A percentile compares a stretch with the other conserved stretches of the same genome.
These are phyloP conservation scores for Sciaenops ocellatus DNA, from an alignment of 2,797 vertebrate genomes.

Conservation along the genomic window DNA sequence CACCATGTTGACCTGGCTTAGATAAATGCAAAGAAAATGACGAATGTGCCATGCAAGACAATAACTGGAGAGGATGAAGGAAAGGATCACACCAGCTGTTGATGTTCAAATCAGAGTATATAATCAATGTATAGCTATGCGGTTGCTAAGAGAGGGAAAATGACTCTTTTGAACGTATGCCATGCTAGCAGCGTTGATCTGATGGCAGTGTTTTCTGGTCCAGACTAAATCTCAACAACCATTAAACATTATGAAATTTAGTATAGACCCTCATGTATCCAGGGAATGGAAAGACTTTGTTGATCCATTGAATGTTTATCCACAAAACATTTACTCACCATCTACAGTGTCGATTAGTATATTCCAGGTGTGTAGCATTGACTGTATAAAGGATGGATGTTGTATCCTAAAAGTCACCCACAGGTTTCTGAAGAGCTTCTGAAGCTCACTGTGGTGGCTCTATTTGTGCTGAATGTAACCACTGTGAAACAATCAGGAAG, in stretches of 20 bases:
- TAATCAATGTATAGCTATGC: background rate
- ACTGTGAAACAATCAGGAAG: too few relatives aligned
- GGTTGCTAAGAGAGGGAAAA: background rate
- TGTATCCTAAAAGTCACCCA: too few relatives aligned
- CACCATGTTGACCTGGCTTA: slow-evolving; percentile 46
- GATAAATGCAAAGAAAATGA: slow-evolving; percentile 47
- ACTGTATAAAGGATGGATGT: too few relatives aligned
- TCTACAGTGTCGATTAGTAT: too few relatives aligned
- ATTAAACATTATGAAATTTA: background rate
- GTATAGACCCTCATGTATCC: too few relatives aligned
- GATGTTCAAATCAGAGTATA: background rate
- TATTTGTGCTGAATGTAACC: too few relatives aligned
- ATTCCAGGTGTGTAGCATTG: too few relatives aligned
- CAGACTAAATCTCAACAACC: background rate
- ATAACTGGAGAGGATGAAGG: slow-evolving; percentile 16
- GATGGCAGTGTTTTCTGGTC: background rate
- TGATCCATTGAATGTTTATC: too few relatives aligned
- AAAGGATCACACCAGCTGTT: slow-evolving; percentile 35
- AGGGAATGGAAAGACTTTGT: background rate
- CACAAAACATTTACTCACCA: too few relatives aligned
- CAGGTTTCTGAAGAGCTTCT: too few relatives aligned
- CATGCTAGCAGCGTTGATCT: background rate
- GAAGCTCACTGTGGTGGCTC: too few relatives aligned
- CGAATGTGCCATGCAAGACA: slow-evolving; percentile 29
- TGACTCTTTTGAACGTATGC: background rate